Evolutionary conservation across 1,140 invertebrate species (phyloP), one percentile per base, ranked within the genome.

Genomic region (Pseudachorutes palmiensis): DNA sequence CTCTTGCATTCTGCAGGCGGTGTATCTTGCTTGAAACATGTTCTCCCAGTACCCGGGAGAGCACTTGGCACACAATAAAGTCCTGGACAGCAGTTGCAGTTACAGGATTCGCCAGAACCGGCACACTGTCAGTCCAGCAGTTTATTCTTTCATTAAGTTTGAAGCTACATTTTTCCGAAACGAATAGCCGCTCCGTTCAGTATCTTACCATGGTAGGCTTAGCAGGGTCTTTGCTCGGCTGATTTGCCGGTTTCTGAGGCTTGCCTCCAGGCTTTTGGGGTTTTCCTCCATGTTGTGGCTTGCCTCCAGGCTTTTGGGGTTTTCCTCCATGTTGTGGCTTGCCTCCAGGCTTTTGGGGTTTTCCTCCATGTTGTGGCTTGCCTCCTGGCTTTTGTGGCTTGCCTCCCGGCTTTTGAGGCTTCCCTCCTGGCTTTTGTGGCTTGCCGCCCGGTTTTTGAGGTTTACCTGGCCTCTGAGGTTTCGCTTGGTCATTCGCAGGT

Each of bases 61-160:
- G 59, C 24, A 9, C 32, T 29, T 61, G 12, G 9, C 5, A 61
- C 14, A 29, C 59, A 61, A 24, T 61, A 61, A 19, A 61, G 33
- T 26, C 59, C 59, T 9, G 29, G 9, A 32, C 59, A 61, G 30
- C 59, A 61, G 29, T 61, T 29, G 33, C 59, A 61, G 59, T 61
- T 61, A 26, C 59, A 61, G 33, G 59, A 2, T 61, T 36, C 12
- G 26, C 24, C 59, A 32, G 33, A 9, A 9, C 59, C 32, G 2
- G 24, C 59, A 36, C 59, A 61, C 59, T 61, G 24, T 61, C 5
- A 61, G 36, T 45, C 19, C 19, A 45, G 9, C 19, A 12, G 19
- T 19, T 9, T 45, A 45, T n/a, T n/a, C n/a, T n/a, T n/a, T n/a
- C n/a, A n/a, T n/a, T n/a, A n/a, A n/a, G n/a, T n/a, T n/a, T n/a